A percentile compares a stretch with the other conserved stretches of the same genome.
These are phyloP conservation scores for Arnoldichthys spilopterus DNA, from an alignment of 2,797 vertebrate species.

Conservation along the genomic window DNA sequence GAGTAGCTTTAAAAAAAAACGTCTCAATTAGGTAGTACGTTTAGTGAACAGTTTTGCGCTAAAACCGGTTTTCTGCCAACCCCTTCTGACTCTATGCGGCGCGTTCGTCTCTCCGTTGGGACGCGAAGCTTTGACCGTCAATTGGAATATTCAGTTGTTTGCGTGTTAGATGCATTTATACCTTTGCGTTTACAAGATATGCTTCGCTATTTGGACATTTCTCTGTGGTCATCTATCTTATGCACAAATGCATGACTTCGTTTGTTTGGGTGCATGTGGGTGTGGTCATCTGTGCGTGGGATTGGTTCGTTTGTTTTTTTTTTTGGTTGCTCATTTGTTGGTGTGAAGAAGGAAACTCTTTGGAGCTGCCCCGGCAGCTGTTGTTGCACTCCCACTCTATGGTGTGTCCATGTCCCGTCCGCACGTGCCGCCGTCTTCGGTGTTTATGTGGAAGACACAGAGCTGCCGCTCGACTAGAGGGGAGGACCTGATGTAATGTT, in stretches of 20 bases:
- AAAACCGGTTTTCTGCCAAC: slow-evolving; percentile 31
- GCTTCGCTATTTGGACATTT: slow-evolving; percentile 1
- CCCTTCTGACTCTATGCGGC: slow-evolving; percentile 3
- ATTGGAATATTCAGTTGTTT: slow-evolving; percentile 1
- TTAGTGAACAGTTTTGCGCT: slow-evolving; percentile 39
- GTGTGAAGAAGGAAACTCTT: slow-evolving; percentile 47
- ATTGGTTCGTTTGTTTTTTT: slow-evolving; percentile 11
- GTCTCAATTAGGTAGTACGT: slow-evolving; percentile 42
- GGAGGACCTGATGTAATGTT: slow-evolving; percentile 53
- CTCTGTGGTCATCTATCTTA: background rate
- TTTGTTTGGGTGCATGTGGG: slow-evolving; percentile 30
- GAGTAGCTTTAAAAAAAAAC: slow-evolving; percentile 39
- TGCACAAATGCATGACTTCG: slow-evolving; percentile 10
- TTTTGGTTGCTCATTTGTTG: slow-evolving; percentile 44
- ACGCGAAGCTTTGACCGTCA: slow-evolving; percentile 5
- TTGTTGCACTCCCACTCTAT: slow-evolving; percentile 19
- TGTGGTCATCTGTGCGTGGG: slow-evolving; percentile 24
- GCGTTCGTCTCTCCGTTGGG: slow-evolving; percentile 10
- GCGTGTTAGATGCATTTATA: background rate
- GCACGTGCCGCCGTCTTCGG: slow-evolving; percentile 21
- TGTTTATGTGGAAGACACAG: slow-evolving; percentile 59
- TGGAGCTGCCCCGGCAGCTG: slow-evolving; percentile 53
- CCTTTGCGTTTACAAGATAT: slow-evolving; percentile 3
- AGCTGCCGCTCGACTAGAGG: slow-evolving; percentile 52
- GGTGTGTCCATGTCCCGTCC: slow-evolving; percentile 39